Evolutionary conservation across 2,888 invertebrate species (phyloP), one percentile per base, ranked within the genome.

Genomic region (Ptychoptera contaminata): DNA sequence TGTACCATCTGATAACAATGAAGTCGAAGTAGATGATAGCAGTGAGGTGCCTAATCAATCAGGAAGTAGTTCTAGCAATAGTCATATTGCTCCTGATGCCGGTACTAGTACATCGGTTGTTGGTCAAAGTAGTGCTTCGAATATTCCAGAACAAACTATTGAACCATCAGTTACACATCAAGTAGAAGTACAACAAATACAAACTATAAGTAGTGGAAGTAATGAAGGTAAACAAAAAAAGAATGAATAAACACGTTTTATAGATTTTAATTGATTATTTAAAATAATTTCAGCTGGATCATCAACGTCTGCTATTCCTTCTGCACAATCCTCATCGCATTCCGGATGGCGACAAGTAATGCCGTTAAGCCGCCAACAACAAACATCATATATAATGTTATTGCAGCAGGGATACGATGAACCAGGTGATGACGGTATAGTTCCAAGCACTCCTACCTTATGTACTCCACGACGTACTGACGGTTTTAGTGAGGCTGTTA

Each of bases 401-500:
- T 46, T 58, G 10, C 58, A 58, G 41, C 57, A 58, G 40, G 54
- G 54, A 12, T 54, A 54, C 8, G 56, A 57, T 11, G 72, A 72
- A 51, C 67, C 70, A 46, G 70, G 63, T 6, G 73, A 73, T 50
- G 72, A 73, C 52, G 67, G 85, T 53, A 90, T 90, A 52, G 90
- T 92, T 31, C 91, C 92, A 12, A 84, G 88, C 46, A 90, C 91
- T 10, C 88, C 92, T 14, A 87, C 90, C 4, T 67, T 91, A 23
- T 85, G 82, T 58, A 80, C 84, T 38, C 86, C 88, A 4, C 69
- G 85, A 47, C 72, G 88, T 48, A 79, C 75, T 48, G 90, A 91
- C 61, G 88, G 87, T 44, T 88, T 88, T 67, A 86, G 88, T 35
- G 88, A 91, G 61, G 90, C 90, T 38, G 85, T 92, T 34, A 90